These are phyloP conservation scores for Oligia latruncula DNA, from an alignment of 2,888 invertebrate species.

Conservation along the genomic window DNA sequence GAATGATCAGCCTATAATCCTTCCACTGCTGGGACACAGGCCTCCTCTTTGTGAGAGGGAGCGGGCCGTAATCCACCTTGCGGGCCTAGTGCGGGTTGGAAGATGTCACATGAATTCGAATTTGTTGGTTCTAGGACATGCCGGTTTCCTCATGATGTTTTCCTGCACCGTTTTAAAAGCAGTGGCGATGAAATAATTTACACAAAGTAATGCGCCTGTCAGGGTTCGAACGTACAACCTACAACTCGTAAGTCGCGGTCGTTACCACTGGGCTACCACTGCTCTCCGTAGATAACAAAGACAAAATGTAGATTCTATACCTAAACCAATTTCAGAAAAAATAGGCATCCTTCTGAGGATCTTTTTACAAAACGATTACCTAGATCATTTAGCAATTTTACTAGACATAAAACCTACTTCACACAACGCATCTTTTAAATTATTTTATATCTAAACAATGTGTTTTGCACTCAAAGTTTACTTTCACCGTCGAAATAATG, in stretches of 20 bases:
- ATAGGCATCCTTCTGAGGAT: no score
- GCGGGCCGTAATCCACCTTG: not conserved
- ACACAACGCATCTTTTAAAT: conserved; percentile 25
- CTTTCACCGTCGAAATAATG: conserved; percentile 70
- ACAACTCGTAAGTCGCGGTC: not conserved
- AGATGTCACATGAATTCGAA: not conserved
- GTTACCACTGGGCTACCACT: not conserved
- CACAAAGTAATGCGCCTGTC: not conserved
- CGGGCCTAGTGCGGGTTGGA: no score
- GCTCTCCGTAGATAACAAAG: not conserved
- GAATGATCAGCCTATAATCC: not conserved
- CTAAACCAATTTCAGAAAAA: not conserved
- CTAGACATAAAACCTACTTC: conserved; percentile 20
- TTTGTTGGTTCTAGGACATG: not conserved
- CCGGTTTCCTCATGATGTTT: not conserved
- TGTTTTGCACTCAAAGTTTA: conserved; percentile 37
- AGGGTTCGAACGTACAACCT: not conserved
- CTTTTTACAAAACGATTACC: conserved; percentile 14
- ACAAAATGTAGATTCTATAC: not conserved
- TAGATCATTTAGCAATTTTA: conserved; percentile 13
- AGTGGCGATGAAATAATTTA: not conserved
- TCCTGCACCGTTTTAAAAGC: not conserved
- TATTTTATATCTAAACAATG: conserved; percentile 43
- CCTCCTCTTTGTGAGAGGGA: not conserved
- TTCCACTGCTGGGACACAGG: not conserved